phyloP scores from a whole-genome alignment of 2,888 invertebrate genomes.

The Vandiemenella viatica region DNA sequence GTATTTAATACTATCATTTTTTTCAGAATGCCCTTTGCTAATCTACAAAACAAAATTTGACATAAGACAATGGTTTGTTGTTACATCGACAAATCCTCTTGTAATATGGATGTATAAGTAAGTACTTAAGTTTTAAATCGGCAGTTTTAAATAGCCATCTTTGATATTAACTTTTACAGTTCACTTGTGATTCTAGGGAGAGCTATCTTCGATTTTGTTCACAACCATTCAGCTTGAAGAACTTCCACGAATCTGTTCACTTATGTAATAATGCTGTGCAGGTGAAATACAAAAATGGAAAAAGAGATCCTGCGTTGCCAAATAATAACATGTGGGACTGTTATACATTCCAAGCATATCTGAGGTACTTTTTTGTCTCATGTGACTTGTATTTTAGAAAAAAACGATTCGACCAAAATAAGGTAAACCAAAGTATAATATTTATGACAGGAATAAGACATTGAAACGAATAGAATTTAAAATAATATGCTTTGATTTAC shows the following conservation, averaged over 20 bases:
- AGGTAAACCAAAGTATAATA: too few species aligned
- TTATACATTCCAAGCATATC: slow-evolving; percentile 49
- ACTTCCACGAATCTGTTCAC: slow-evolving; percentile 85
- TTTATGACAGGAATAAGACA: too few species aligned
- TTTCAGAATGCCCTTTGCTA: slow-evolving; percentile 71
- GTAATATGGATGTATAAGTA: slow-evolving; percentile 88
- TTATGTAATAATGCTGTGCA: slow-evolving; percentile 89
- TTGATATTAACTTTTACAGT: too few species aligned
- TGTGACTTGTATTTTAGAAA: too few species aligned
- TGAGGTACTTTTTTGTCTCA: slow-evolving; percentile 36
- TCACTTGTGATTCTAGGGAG: slow-evolving; percentile 40
- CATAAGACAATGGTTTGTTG: slow-evolving; percentile 88
- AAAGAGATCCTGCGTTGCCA: slow-evolving; percentile 56
- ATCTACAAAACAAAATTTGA: slow-evolving; percentile 88
- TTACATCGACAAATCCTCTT: slow-evolving; percentile 78
- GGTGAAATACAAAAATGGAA: slow-evolving; percentile 62
- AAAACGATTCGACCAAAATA: too few species aligned
- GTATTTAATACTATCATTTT: slow-evolving; percentile 14
- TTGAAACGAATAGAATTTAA: too few species aligned
- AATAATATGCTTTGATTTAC: too few species aligned
- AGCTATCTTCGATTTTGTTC: slow-evolving; percentile 86
- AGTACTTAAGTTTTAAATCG: slow-evolving; percentile 19
- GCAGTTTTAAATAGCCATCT: too few species aligned
- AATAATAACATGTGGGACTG: slow-evolving; percentile 74
- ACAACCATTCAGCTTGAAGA: slow-evolving; percentile 68